Conservation (phyloP, 1,140 invertebrate genomes). For the Arctopsyche grandis region DNA sequence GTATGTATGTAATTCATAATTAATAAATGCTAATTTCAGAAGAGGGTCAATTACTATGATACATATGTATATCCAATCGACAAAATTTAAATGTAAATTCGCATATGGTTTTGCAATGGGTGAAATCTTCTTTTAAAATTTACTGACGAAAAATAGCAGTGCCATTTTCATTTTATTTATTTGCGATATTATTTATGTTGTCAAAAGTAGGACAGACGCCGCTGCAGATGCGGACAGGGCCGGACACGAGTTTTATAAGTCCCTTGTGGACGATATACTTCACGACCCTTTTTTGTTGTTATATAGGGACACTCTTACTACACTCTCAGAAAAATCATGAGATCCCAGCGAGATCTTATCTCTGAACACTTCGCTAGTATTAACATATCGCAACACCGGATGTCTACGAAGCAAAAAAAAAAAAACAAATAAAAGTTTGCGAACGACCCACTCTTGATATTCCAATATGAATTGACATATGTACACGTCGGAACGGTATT, state of each 20-base stretch:
- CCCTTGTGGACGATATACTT: background rate
- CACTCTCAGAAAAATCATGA: background rate
- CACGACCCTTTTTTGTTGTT: conserved; percentile 1
- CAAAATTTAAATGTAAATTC: too few relatives aligned
- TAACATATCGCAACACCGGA: background rate
- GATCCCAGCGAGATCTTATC: background rate
- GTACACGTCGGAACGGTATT: background rate
- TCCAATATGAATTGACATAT: background rate
- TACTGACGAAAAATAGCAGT: too few relatives aligned
- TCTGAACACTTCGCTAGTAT: background rate
- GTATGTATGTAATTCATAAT: too few relatives aligned
- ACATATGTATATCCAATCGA: too few relatives aligned
- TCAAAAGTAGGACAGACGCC: background rate
- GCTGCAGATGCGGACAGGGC: background rate
- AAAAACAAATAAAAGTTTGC: conserved; percentile 8
- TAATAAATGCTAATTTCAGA: too few relatives aligned
- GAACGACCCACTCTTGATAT: background rate
- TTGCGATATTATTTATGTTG: conserved; percentile 1
- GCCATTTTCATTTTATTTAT: background rate
- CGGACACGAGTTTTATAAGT: conserved; percentile 7
- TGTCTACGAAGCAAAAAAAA: background rate
- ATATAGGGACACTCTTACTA: background rate
- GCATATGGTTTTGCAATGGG: too few relatives aligned
- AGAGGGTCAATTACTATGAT: too few relatives aligned
- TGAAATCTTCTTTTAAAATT: too few relatives aligned